Percentiles rank a stretch among this genome's conserved stretches.
These are phyloP conservation scores for Pycnonotus jocosus DNA, from an alignment of 2,113 vertebrate genomes.

Conservation along the genomic window DNA sequence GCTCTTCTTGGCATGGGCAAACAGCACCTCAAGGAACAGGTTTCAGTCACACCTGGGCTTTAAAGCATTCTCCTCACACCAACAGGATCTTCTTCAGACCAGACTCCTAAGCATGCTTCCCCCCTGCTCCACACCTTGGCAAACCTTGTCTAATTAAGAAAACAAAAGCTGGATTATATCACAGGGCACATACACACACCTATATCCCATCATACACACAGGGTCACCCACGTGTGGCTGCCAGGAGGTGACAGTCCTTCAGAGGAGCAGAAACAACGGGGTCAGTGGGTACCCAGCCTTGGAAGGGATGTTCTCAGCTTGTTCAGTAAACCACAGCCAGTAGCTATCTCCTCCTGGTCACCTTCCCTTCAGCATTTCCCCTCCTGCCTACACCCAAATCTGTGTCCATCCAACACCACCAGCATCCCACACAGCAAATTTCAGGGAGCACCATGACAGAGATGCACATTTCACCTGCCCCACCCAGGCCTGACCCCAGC, in stretches of 20 bases:
- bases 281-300: not conserved
- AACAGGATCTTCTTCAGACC: not conserved
- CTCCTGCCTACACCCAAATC: not conserved
- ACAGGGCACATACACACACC: not conserved
- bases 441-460: not conserved
- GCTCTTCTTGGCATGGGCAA: not conserved
- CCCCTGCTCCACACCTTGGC: not conserved
- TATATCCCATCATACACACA: rapidly evolving
- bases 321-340: not conserved
- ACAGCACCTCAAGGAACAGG: not conserved
- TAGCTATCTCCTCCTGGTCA: not conserved
- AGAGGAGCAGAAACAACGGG: not conserved
- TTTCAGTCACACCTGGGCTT: not conserved
- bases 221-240: rapidly evolving
- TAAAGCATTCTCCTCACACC: not conserved
- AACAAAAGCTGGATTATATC: not conserved
- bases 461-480: not conserved
- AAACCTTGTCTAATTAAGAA: not conserved
- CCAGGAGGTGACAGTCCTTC: not conserved
- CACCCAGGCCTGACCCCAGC: not conserved
- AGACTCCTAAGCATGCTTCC: not conserved
- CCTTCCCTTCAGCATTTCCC: not conserved
- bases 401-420: not conserved
- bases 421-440: not conserved
- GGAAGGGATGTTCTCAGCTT: not conserved